phyloP scores from a whole-genome alignment of 2,888 invertebrate species.

The Lottia gigantea region DNA sequence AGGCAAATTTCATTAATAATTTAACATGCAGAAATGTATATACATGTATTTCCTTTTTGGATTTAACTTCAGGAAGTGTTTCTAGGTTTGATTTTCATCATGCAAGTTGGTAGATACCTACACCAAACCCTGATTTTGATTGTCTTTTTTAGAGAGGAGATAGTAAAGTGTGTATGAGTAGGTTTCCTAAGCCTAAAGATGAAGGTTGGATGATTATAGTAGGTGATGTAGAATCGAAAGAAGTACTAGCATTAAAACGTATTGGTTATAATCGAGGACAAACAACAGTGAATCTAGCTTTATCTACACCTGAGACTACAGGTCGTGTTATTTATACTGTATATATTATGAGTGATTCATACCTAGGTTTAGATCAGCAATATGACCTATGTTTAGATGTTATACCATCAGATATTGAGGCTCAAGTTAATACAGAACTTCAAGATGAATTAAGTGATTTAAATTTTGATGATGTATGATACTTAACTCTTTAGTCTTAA shows the following conservation, averaged over 20 bases:
- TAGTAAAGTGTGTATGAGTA: conserved; percentile 80
- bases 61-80: no score
- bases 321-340: conserved; percentile 81
- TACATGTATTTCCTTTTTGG: no score
- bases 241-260: conserved; percentile 86
- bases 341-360: conserved; percentile 91
- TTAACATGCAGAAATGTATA: no score
- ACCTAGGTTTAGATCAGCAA: conserved; percentile 94
- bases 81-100: no score
- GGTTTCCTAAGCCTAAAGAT: conserved; percentile 92
- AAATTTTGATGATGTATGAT: conserved; percentile 30
- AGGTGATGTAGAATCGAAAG: conserved; percentile 78
- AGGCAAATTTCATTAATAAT: not conserved
- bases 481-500: no score
- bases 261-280: conserved; percentile 67
- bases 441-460: conserved; percentile 42
- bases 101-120: no score
- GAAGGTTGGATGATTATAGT: conserved; percentile 95
- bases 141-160: conserved; percentile 31
- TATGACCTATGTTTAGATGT: conserved; percentile 72
- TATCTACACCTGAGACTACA: conserved; percentile 73
- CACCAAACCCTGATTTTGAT: not conserved
- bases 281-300: conserved; percentile 70
- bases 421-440: conserved; percentile 62
- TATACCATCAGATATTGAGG: conserved; percentile 52